Evolutionary conservation across 2,113 vertebrate genomes (phyloP).

Genomic region (Macroglossus sobrinus): DNA sequence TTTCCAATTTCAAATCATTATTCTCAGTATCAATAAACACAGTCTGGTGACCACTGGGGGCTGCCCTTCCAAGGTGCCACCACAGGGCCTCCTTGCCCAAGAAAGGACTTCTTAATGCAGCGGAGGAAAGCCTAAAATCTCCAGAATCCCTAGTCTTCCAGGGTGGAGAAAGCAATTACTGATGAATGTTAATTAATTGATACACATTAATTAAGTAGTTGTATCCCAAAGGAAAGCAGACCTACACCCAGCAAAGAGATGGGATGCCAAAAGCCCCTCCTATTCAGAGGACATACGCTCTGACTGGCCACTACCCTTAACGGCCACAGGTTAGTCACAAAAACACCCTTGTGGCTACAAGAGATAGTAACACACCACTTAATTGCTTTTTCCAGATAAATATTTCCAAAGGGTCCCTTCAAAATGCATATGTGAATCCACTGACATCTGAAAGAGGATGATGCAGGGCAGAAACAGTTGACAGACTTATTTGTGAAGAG

Average conservation of each 20-base stretch:
- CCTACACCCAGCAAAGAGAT: background rate
- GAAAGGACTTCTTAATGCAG: background rate
- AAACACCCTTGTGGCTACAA: background rate
- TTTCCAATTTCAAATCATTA: constrained; percentile 1
- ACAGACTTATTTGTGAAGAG: background rate
- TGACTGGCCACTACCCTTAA: background rate
- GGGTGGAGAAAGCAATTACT: background rate
- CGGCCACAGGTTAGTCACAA: background rate
- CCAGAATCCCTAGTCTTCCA: background rate
- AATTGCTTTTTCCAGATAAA: background rate
- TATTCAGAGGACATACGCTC: background rate
- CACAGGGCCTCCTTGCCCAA: background rate
- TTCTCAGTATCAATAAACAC: background rate
- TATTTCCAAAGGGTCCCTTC: background rate
- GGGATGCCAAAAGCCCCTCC: background rate
- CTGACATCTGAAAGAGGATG: background rate
- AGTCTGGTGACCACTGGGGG: background rate
- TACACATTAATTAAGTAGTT: background rate
- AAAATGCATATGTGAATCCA: background rate
- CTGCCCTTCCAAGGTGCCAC: background rate
- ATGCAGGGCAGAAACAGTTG: background rate
- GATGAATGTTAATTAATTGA: background rate
- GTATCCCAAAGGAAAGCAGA: background rate
- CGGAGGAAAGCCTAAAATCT: background rate
- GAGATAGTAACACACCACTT: background rate